Base-by-base conservation (phyloP, 2,888 invertebrate species). In the Dorcus parallelipipedus region DNA sequence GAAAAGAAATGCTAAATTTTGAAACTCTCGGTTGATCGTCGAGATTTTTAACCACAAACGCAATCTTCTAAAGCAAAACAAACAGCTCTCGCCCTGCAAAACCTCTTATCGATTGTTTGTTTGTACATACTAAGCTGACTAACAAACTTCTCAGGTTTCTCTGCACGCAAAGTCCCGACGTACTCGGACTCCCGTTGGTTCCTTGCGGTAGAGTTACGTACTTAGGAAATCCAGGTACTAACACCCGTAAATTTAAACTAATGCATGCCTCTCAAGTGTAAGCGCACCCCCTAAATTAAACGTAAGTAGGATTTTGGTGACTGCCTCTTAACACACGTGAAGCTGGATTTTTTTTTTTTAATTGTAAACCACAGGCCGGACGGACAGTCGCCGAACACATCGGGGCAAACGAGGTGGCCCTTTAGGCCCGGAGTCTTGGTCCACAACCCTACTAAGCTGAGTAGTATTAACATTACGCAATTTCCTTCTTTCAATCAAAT, bases 371-470 rank as follows among this genome's bases (percentile, higher is more conserved):
- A 9, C 14, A 66, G 82, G 73, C 82, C 82, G 48, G 82, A 83
- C 66, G 82, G 81, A 61, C 73, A 78, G 61, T 75, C 75, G 38
- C 75, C 74, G 14, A 72, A 73, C 45, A 67, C 68, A 41, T 67
- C 73, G 9, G 64, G 63, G 50, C 72, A 72, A 23, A 83, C 87
- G 20, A 88, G 91, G 74, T 95, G 94, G 94, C 94, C 94, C 7
- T 79, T 93, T 60, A 89, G 91, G 72, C 93, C 94, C 2, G 94
- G 94, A 53, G 93, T 94, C 54, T 82, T 94, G 71, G 89, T 94
- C 50, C 94, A 94, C 75, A 89, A 93, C 23, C 93, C 93, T 79
- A 90, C 93, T 79, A 90, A 91, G 56, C 86, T 89, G 76, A 89
- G 91, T 76, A 90, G 89, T 67, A 79, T 84, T 53, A 76, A 71